phyloP scores from a whole-genome alignment of 2,888 invertebrate species.

The Drosophila falleni region DNA sequence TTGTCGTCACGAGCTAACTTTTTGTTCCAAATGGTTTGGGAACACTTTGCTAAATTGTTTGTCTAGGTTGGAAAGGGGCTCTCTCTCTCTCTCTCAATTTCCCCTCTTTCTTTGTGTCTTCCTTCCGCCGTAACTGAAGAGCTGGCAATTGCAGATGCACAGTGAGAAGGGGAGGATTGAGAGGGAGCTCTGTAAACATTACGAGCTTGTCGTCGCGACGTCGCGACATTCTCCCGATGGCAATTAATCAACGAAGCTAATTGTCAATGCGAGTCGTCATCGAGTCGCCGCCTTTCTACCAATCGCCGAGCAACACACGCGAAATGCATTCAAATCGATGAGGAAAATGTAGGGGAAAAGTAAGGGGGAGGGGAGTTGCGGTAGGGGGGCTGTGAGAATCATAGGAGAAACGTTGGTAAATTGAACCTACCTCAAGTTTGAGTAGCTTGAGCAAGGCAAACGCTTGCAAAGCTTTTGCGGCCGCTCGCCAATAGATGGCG shows the following conservation, averaged over 20 bases:
- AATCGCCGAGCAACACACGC: constrained; percentile 41
- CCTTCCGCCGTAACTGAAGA: constrained; percentile 5
- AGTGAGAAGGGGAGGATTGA: not conserved
- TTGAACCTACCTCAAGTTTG: constrained; percentile 68
- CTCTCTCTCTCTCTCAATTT: not conserved
- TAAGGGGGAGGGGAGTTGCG: not conserved
- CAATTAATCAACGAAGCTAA: constrained; percentile 73
- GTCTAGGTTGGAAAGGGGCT: constrained; percentile 23
- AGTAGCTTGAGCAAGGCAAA: constrained; percentile 46
- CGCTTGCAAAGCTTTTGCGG: constrained; percentile 18
- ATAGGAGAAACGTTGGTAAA: constrained; percentile 14
- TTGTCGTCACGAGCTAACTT: constrained; percentile 17
- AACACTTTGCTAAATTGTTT: constrained; percentile 71
- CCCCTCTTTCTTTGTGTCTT: constrained; percentile 1
- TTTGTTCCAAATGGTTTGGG: not conserved
- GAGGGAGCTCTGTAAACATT: constrained; percentile 16
- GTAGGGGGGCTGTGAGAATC: not conserved
- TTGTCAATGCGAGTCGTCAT: constrained; percentile 59
- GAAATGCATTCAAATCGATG: constrained; percentile 66
- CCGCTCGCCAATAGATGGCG: constrained; percentile 55
- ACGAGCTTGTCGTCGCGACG: constrained; percentile 51
- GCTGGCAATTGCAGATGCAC: not conserved
- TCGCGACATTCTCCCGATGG: constrained; percentile 54
- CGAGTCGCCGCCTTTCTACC: constrained; percentile 43
- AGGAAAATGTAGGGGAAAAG: not conserved